Evolutionary conservation across 1,140 invertebrate species (phyloP).

Genomic region (Octopus bimaculoides): DNA sequence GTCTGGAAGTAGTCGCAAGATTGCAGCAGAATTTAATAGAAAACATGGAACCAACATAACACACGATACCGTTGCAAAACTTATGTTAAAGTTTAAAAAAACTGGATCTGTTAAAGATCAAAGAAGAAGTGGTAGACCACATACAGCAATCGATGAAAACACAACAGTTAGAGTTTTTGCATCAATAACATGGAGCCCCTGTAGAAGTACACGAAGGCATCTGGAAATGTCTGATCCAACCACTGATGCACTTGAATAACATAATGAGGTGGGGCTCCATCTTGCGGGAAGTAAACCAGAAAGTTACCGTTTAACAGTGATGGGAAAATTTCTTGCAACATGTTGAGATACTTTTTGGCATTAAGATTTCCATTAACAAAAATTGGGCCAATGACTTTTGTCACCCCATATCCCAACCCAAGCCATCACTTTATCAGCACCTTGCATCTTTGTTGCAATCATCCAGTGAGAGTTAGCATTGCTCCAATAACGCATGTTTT

Average conservation of each 20-base stretch:
- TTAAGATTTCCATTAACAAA: not conserved
- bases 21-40: not conserved
- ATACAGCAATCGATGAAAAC: too few relatives aligned
- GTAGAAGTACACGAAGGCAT: not conserved
- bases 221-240: not conserved
- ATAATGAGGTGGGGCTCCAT: not conserved
- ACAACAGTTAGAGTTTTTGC: too few relatives aligned
- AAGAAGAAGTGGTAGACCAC: too few relatives aligned
- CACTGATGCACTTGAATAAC: not conserved
- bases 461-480: too few relatives aligned
- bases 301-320: not conserved
- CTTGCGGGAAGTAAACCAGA: not conserved
- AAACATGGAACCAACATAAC: not conserved
- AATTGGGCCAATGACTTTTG: not conserved
- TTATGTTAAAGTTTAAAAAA: too few relatives aligned
- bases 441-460: not conserved
- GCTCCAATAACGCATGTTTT: too few relatives aligned
- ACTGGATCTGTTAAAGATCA: too few relatives aligned
- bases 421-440: not conserved
- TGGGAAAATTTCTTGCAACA: not conserved
- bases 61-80: not conserved
- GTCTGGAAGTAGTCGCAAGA: not conserved
- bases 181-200: too few relatives aligned
- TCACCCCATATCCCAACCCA: not conserved
- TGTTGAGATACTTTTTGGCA: not conserved